These are phyloP conservation scores for Lepeophtheirus nordmannii DNA, from an alignment of 2,888 invertebrate species.

Conservation along the genomic window DNA sequence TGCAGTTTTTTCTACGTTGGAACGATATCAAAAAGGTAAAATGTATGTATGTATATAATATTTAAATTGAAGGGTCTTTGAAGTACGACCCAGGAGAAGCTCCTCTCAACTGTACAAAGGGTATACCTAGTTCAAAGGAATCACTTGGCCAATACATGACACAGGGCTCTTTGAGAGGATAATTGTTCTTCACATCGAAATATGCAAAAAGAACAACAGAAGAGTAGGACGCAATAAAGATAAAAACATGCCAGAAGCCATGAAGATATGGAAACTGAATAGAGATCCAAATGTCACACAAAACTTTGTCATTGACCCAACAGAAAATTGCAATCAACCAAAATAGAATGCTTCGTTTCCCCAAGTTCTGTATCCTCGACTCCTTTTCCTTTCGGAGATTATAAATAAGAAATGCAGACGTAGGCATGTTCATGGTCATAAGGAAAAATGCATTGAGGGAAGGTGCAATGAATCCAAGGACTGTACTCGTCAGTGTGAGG, in stretches of 20 bases:
- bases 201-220: slow-evolving; percentile 61
- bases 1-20: no score
- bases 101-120: slow-evolving; percentile 43
- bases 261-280: slow-evolving; percentile 67
- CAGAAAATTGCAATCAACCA: slow-evolving; percentile 54
- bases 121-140: slow-evolving; percentile 59
- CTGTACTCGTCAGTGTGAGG: slow-evolving; percentile 38
- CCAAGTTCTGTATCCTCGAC: slow-evolving; percentile 51
- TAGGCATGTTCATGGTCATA: slow-evolving; percentile 55
- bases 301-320: slow-evolving; percentile 60
- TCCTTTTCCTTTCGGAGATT: slow-evolving; percentile 19
- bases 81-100: no score
- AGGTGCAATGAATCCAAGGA: slow-evolving; percentile 55
- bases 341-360: slow-evolving; percentile 50
- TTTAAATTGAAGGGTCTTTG: no score
- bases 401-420: slow-evolving; percentile 44
- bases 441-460: slow-evolving; percentile 65
- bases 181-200: slow-evolving; percentile 55
- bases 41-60: no score
- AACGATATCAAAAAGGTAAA: no score
- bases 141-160: slow-evolving; percentile 61
- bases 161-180: slow-evolving; percentile 50
- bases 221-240: slow-evolving; percentile 61
- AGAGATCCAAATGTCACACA: slow-evolving; percentile 60
- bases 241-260: slow-evolving; percentile 64